Base-by-base conservation (phyloP, 2,797 vertebrate genomes). In the Gobionotothen gibberifrons region DNA sequence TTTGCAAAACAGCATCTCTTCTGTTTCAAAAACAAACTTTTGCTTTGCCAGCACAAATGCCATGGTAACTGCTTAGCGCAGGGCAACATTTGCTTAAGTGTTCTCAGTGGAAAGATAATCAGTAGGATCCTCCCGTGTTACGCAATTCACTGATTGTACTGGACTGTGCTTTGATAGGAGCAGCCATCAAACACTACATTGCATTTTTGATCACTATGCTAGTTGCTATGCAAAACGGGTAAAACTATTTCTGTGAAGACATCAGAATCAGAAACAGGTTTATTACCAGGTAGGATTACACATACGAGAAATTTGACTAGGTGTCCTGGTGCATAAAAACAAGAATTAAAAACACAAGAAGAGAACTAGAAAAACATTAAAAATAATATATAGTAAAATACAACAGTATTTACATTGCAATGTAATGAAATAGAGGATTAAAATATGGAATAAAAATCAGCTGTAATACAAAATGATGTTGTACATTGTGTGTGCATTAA, bases 1-100 rank as follows among this genome's bases (percentile, higher is more conserved):
- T 65, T 57, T 49, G 32, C 36, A 48, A 58, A 69, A 70, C 54
- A 47, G 22, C 40, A 26, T 65, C 44, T 60, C 73, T 16, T 74
- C 32, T 26, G 44, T 72, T 69, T 79, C 43, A 52, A 46, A 62
- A 51, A 4, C 52, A 67, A 52, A 59, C 21, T 26, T 72, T 65
- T 51, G 53, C 66, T 36, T 44, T 69, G 61, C 49, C 67, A 76
- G 69, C 66, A 76, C 29, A 70, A 82, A 79, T 56, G 55, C 43
- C 71, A 82, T 65, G 60, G 67, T 62, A 72, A 81, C 67, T 66
- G 70, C 70, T 60, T 61, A 74, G 59, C 65, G 58, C 55, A 39
- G 64, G 17, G 60, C 55, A 69, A 69, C 63, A 66, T 84, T 81
- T 57, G 19, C 47, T 65, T n/a, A 58, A 64, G 48, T 70, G 78